Evolutionary conservation across 2,888 invertebrate species (phyloP), one percentile per base, ranked within the genome.

Genomic region (Lasioglossum villosulum): DNA sequence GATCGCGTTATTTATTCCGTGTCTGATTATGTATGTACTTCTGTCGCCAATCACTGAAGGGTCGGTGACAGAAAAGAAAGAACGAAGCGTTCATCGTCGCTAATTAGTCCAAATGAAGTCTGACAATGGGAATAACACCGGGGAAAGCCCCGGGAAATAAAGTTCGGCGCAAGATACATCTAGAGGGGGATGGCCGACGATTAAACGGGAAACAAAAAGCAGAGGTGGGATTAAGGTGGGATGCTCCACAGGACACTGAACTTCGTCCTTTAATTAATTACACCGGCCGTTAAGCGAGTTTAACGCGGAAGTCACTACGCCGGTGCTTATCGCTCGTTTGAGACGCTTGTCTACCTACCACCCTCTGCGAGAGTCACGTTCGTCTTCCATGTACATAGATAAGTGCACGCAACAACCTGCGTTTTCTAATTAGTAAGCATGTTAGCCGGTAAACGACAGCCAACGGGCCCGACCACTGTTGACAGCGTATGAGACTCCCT

Each of bases 301-400:
- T 84, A 86, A 88, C 86, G 86, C 83, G 86, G 86, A 89, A 88
- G 90, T 89, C 82, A 79, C 71, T 86, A 81, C 80, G 81, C 71
- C 84, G 83, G 84, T 83, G 90, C 88, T 91, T 90, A 90, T 90
- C 90, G 86, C 82, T 83, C 80, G 84, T 83, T 91, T 76, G 83
- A 89, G 81, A 88, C 85, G 83, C 75, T 52, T 10, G 10, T 52
- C 52, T 52, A 10, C 52, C 5, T n/a, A 37, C 73, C 84, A 42
- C 42, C 59, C 48, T 72, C 75, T 74, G 73, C 72, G 23, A 52
- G 80, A 84, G 75, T 86, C 85, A 85, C 84, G 86, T 87, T 89
- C 86, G 92, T 92, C 91, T 91, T 91, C 91, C 91, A 91, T 91
- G 85, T 90, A 45, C 45, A 45, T 45, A 91, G 90, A 88, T 92